These are phyloP conservation scores for Eclectus roratus DNA, from an alignment of 2,113 vertebrate genomes.

Conservation along the genomic window DNA sequence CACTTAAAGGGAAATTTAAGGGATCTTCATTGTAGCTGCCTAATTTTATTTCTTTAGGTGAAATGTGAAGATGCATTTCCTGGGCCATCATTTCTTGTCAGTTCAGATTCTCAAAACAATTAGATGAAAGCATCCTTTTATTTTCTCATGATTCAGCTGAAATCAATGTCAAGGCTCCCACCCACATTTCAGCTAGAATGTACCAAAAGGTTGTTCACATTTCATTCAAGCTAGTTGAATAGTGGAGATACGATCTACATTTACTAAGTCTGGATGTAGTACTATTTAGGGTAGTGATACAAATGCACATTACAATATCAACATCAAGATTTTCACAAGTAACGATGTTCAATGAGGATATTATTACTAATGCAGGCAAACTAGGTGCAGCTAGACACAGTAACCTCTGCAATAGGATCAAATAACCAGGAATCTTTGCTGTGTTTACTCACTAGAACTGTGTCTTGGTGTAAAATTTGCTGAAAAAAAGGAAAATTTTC, in stretches of 20 bases:
- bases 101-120: neutral
- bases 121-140: neutral
- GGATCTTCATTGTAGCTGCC: neutral
- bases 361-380: neutral
- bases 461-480: neutral
- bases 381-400: neutral
- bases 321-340: neutral
- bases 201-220: fast-evolving
- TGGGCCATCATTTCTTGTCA: neutral
- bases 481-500: neutral
- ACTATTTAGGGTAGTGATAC: neutral
- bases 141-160: neutral
- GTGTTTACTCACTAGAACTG: neutral
- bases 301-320: neutral
- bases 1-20: neutral
- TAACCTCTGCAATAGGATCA: neutral
- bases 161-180: neutral
- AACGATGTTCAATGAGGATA: neutral
- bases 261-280: neutral
- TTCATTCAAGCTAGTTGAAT: neutral
- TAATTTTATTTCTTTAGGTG: neutral
- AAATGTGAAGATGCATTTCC: neutral
- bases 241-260: too few relatives aligned
- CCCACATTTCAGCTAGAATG: fast-evolving
- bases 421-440: neutral